Conservation (phyloP, 2,797 vertebrate species). For the Megalops cyprinoides region DNA sequence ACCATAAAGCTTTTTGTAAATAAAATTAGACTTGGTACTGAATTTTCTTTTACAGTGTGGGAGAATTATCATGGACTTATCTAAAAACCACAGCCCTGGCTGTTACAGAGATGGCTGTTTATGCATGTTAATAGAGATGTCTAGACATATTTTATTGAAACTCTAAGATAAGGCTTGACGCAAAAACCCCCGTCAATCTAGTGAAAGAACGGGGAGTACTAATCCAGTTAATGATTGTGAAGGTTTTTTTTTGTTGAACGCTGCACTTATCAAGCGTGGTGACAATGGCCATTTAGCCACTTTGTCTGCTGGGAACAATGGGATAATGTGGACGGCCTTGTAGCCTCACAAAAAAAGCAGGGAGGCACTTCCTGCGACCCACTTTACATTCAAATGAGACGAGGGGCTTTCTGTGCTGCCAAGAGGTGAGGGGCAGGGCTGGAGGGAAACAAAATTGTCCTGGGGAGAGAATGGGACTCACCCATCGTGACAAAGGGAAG, state of each 20-base stretch:
- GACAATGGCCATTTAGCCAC: constrained; percentile 67
- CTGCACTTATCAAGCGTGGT: constrained; percentile 67
- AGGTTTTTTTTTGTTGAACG: constrained; percentile 62
- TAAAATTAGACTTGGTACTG: background rate
- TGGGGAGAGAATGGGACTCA: background rate
- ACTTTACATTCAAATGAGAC: constrained; percentile 56
- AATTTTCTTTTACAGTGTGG: constrained; percentile 7
- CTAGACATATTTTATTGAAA: constrained; percentile 78
- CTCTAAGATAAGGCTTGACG: constrained; percentile 69
- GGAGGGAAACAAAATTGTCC: constrained; percentile 12
- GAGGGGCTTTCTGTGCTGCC: constrained; percentile 20
- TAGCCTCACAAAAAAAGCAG: constrained; percentile 51
- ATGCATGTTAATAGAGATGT: constrained; percentile 71
- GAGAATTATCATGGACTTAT: constrained; percentile 47
- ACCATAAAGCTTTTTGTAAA: background rate
- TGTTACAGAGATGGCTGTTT: constrained; percentile 54
- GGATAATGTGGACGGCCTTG: constrained; percentile 55
- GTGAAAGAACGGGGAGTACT: constrained; percentile 49
- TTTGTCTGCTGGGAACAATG: constrained; percentile 71
- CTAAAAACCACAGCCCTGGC: constrained; percentile 47
- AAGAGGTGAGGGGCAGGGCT: constrained; percentile 30
- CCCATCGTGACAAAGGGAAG: constrained; percentile 34
- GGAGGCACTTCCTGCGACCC: constrained; percentile 41
- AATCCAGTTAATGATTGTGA: constrained; percentile 69
- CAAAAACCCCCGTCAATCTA: constrained; percentile 58